phyloP scores from a whole-genome alignment of 2,888 invertebrate species.

The Acrobasis suavella region DNA sequence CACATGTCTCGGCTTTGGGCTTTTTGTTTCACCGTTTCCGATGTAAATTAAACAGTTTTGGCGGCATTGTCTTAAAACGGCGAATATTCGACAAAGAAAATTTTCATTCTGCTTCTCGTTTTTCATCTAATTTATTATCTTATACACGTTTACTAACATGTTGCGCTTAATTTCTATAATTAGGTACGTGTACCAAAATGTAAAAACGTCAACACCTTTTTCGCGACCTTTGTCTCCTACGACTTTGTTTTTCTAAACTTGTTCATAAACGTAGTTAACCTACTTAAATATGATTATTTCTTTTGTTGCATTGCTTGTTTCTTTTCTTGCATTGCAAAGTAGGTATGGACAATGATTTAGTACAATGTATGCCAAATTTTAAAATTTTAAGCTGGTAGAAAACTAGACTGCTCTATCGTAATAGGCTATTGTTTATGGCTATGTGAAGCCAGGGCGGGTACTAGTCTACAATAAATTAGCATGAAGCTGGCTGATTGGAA shows the following conservation, averaged over 20 bases:
- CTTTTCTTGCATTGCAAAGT: too few species aligned
- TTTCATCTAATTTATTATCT: conserved; percentile 37
- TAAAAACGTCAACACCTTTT: too few species aligned
- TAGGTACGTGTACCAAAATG: too few species aligned
- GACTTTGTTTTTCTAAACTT: too few species aligned
- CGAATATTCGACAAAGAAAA: conserved; percentile 43
- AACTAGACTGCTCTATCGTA: not conserved
- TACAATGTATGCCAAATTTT: too few species aligned
- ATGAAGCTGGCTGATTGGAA: conserved; percentile 29
- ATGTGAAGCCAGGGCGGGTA: not conserved
- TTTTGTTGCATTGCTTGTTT: too few species aligned
- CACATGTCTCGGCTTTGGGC: conserved; percentile 68
- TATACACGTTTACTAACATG: conserved; percentile 6
- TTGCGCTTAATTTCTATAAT: too few species aligned
- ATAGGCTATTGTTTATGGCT: conserved; percentile 5
- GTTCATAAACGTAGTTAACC: too few species aligned
- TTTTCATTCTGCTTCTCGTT: conserved; percentile 45
- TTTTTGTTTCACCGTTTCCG: conserved; percentile 70
- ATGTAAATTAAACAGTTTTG: conserved; percentile 79
- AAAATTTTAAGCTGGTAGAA: not conserved
- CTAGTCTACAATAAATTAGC: conserved; percentile 15
- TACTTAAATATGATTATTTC: too few species aligned
- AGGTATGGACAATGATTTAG: too few species aligned
- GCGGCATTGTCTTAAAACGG: conserved; percentile 67
- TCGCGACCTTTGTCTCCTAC: too few species aligned